Evolutionary conservation across 1,140 invertebrate species (phyloP).

Genomic region (Pantala flavescens): DNA sequence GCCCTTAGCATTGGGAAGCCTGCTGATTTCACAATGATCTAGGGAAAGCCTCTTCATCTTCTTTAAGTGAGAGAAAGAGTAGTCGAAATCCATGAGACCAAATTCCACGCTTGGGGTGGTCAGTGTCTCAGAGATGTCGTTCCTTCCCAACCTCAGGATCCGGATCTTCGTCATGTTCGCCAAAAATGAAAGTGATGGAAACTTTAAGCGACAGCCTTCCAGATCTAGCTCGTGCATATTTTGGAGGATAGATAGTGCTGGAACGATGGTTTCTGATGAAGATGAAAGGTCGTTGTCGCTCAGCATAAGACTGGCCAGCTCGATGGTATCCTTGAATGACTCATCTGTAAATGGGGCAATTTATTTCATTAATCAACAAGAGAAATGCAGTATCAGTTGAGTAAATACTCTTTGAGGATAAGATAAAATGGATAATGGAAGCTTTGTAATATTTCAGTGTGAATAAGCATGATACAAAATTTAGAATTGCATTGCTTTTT

Average conservation of each 20-base stretch:
- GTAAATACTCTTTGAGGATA: too few species aligned
- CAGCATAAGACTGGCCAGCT: slow-evolving; percentile 52
- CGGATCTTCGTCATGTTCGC: neutral
- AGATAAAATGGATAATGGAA: too few species aligned
- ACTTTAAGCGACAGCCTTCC: neutral
- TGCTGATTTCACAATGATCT: neutral
- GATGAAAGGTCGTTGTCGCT: slow-evolving; percentile 43
- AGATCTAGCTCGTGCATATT: neutral
- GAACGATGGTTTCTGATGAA: neutral
- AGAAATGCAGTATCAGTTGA: too few species aligned
- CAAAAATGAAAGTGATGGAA: neutral
- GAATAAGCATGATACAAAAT: too few species aligned
- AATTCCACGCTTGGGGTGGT: neutral
- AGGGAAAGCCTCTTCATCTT: neutral
- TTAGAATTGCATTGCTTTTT: too few species aligned
- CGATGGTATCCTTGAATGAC: slow-evolving; percentile 43
- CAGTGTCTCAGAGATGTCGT: neutral
- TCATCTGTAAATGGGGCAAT: neutral
- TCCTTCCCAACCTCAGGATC: neutral
- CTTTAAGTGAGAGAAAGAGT: neutral
- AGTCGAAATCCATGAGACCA: neutral
- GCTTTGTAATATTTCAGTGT: too few species aligned
- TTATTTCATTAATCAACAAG: too few species aligned
- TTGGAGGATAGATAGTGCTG: neutral
- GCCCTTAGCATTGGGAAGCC: neutral